Evolutionary conservation across 2,113 vertebrate genomes (phyloP).

Genomic region (Parus major): DNA sequence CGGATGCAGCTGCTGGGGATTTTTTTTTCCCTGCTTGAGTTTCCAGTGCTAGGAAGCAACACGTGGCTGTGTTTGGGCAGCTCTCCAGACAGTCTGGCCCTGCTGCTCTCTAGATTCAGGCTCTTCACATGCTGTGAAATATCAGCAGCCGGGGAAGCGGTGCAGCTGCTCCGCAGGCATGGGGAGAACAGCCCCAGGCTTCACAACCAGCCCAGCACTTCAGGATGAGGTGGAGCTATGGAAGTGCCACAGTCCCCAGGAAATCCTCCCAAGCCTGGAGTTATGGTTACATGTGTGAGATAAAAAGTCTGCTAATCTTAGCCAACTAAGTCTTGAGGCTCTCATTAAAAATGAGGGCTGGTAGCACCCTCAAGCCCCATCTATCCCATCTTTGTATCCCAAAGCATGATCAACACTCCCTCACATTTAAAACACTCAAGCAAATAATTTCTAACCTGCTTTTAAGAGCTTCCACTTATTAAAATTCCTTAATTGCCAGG

Average conservation of each 20-base stretch:
- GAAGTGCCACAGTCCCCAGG: fast-evolving
- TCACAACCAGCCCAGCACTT: background rate
- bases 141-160: background rate
- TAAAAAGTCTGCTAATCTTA: background rate
- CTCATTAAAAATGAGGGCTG: background rate
- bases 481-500: background rate
- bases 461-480: background rate
- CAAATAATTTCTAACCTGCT: background rate
- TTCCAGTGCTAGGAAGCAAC: background rate
- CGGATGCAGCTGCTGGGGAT: background rate
- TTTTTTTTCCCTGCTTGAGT: background rate
- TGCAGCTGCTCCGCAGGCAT: background rate
- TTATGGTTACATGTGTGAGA: fast-evolving
- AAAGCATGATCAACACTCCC: background rate
- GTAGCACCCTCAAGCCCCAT: background rate
- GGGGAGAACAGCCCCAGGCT: background rate
- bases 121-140: background rate
- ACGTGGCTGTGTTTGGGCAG: background rate
- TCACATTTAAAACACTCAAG: background rate
- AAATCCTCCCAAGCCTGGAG: background rate
- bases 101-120: fast-evolving
- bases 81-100: background rate
- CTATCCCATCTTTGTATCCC: background rate
- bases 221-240: background rate
- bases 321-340: background rate